Evolutionary conservation across 2,888 invertebrate species (phyloP), one percentile per base, ranked within the genome.

Genomic region (Pherbina coryleti): DNA sequence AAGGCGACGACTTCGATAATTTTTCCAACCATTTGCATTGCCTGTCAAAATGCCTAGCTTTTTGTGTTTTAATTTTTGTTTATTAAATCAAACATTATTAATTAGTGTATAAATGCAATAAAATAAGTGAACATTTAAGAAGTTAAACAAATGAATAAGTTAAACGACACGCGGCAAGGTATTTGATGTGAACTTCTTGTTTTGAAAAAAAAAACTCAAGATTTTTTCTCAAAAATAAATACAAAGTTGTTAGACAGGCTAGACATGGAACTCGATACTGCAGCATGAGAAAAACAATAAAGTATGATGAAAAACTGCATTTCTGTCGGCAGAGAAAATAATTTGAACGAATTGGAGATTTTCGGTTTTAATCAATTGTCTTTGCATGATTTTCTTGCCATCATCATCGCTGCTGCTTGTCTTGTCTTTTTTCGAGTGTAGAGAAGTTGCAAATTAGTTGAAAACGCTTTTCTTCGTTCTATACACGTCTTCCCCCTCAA

Each of bases 1-100:
- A 81, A 81, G 83, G 53, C 79, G 71, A 79, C 78, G 80, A 77
- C 81, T 82, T 81, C 77, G 77, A 76, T 76, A 80, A 82, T 82
- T 84, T 83, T 80, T 74, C 67, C 49, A 70, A 70, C n/a, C 31
- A 55, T n/a, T 70, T 70, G 69, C 69, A 69, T 69, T 14, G 31
- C 55, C 17, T 55, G 51, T 28, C 31, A 31, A n/a, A 70, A 31
- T 70, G 25, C 28, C 44, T 69, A 17, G 31, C 31, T 70, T 28
- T 17, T 70, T 49, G 28, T 70, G 70, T 70, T 70, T 70, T 49
- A 34, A 25, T 69, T 22, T 66, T 19, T 66, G 19, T 66, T 66
- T 34, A 66, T 66, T 34, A n/a, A 34, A 66, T 66, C 25, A 66
- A 44, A 34, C 25, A 66, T 3, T 28, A 34, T 31, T n/a, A 31